Evolutionary conservation across 1,140 invertebrate genomes (phyloP).

Genomic region (Pseudomyrmex cubaensis): DNA sequence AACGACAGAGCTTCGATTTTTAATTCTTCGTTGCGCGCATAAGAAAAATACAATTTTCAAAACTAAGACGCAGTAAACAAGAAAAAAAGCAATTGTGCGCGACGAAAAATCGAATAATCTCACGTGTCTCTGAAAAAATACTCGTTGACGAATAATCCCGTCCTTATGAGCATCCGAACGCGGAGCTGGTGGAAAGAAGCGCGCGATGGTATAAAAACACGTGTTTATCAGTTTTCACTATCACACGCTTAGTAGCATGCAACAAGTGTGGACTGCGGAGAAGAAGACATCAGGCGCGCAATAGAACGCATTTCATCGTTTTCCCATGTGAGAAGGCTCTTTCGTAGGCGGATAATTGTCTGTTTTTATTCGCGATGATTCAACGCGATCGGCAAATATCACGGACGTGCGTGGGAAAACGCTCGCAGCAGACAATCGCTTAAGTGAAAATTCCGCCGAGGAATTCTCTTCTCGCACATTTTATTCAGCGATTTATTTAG

Average conservation of each 20-base stretch:
- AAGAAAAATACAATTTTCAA: too few relatives aligned
- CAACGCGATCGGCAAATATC: neutral
- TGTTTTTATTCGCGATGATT: conserved; percentile 35
- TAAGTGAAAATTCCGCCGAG: conserved; percentile 4
- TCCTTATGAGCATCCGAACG: conserved; percentile 9
- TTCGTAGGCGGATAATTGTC: neutral
- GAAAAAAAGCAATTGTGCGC: too few relatives aligned
- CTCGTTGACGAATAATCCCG: neutral
- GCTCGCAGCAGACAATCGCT: neutral
- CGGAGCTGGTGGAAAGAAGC: conserved; percentile 31
- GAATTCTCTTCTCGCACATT: neutral
- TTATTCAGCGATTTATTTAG: too few relatives aligned
- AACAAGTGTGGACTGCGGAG: conserved; percentile 34
- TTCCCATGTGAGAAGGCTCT: neutral
- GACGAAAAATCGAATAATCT: neutral
- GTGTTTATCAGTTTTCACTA: conserved; percentile 43
- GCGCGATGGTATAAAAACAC: conserved; percentile 64
- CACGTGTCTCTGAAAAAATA: neutral
- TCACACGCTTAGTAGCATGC: conserved; percentile 63
- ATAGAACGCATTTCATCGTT: neutral
- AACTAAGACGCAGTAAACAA: too few relatives aligned
- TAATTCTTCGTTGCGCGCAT: too few relatives aligned
- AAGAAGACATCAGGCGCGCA: conserved; percentile 31
- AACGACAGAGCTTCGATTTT: neutral
- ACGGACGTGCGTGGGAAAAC: neutral